Evolutionary conservation across 2,888 invertebrate genomes (phyloP), one percentile per base, ranked within the genome.

Genomic region (Melikaiella ostensackeni): DNA sequence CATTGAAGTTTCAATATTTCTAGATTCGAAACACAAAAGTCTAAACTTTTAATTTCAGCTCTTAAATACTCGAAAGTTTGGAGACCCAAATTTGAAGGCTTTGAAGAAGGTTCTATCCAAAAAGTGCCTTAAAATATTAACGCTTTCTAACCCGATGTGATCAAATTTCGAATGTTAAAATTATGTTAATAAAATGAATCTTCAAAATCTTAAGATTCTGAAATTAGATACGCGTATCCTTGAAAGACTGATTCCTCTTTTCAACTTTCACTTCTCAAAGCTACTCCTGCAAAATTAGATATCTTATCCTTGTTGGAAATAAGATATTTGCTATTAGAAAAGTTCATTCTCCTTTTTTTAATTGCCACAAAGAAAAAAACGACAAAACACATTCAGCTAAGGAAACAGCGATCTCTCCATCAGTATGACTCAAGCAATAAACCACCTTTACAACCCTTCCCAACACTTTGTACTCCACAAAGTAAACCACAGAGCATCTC

Each of bases 401-500:
- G 42, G 27, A 21, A 64, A 35, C 27, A 66, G 2, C 7, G 24
- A 42, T 42, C 42, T 38, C 42, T 24, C 46, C 64, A 66, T 66
- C 64, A 46, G 30, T 3, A 30, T 19, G 30, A 46, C 70, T 50
- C 30, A 30, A 33, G 70, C 50, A 50, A 70, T 70, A 70, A 50
- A 50, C 50, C 46, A 70, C 70, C 50, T 70, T 70, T 70, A 70
- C 30, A 24, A 30, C 30, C 70, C 70, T 70, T 13, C 30, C 33
- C 30, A 30, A 70, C 50, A 70, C 50, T 70, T 70, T 46, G 50
- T 30, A 50, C 50, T 70, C 70, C n/a, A n/a, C 50, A 70, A 50
- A 70, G 50, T 33, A 70, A 50, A 50, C 70, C 70, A 50, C 70
- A 70, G 27, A 70, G 46, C 30, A 30, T 13, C 70, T 70, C 70